Evolutionary conservation across 2,113 vertebrate genomes (phyloP).

Genomic region (Callorhinus ursinus): DNA sequence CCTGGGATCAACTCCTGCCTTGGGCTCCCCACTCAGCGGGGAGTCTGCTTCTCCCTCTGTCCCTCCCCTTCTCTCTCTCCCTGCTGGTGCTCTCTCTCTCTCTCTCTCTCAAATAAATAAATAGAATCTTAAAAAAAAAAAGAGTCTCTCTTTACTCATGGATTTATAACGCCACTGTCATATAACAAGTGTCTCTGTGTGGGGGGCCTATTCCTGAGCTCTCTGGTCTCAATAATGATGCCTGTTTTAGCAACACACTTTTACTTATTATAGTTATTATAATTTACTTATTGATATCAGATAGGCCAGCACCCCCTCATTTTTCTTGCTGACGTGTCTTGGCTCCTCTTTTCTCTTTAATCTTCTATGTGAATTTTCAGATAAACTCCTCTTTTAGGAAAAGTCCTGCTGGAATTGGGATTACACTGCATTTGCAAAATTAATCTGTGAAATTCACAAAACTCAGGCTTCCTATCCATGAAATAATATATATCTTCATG

Average conservation of each 20-base stretch:
- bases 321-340: neutral
- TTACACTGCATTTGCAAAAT: neutral
- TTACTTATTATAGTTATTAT: neutral
- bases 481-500: constrained; percentile 10
- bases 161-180: neutral
- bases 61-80: too few relatives aligned
- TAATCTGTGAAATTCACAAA: constrained; percentile 23
- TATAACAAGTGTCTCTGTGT: accelerated
- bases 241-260: neutral
- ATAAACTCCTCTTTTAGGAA: neutral
- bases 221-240: neutral
- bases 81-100: too few relatives aligned
- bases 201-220: neutral
- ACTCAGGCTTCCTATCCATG: neutral
- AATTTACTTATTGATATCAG: neutral
- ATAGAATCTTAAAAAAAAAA: too few relatives aligned
- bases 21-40: too few relatives aligned
- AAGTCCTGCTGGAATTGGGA: neutral
- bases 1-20: too few relatives aligned
- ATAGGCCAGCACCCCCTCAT: neutral
- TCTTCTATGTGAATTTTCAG: neutral
- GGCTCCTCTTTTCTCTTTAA: neutral
- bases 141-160: neutral
- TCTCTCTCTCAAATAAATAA: too few relatives aligned
- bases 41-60: too few relatives aligned